Evolutionary conservation across 2,113 vertebrate genomes (phyloP).

Genomic region (Ictidomys tridecemlineatus): DNA sequence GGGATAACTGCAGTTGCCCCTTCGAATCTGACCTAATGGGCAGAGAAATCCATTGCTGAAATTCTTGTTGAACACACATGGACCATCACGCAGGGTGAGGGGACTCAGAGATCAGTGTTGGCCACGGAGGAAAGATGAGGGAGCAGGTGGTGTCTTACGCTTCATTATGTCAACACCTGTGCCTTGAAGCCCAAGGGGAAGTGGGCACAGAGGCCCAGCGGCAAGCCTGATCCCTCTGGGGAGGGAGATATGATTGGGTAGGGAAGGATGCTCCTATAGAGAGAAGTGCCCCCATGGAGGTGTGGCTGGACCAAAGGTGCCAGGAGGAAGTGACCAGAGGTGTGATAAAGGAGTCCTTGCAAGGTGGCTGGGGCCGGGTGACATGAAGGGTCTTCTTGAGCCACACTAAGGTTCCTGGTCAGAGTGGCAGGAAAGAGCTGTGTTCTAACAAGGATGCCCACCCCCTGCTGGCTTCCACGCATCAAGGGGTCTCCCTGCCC

Average conservation of each 20-base stretch:
- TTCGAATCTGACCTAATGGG: not conserved
- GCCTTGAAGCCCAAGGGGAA: not conserved
- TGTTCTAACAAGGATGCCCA: not conserved
- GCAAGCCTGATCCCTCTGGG: not conserved
- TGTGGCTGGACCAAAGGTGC: not conserved
- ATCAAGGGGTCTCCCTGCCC: too few relatives aligned
- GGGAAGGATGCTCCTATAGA: not conserved
- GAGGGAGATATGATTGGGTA: not conserved
- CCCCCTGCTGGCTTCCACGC: not conserved
- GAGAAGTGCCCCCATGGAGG: not conserved
- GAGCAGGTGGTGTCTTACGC: not conserved
- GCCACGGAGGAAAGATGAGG: accelerated
- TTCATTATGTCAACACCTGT: not conserved
- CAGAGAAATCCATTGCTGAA: not conserved
- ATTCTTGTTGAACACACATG: not conserved
- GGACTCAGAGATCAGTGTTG: not conserved
- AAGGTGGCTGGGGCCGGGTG: too few relatives aligned
- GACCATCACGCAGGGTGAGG: not conserved
- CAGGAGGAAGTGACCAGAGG: not conserved
- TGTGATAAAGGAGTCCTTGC: not conserved
- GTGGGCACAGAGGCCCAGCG: not conserved
- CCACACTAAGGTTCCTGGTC: not conserved
- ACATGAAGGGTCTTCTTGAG: not conserved
- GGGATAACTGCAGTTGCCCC: not conserved
- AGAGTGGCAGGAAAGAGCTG: not conserved